A percentile compares a stretch with the other conserved stretches of the same genome.
phyloP scores from a whole-genome alignment of 2,888 invertebrate genomes.

The Electrophaes corylata region DNA sequence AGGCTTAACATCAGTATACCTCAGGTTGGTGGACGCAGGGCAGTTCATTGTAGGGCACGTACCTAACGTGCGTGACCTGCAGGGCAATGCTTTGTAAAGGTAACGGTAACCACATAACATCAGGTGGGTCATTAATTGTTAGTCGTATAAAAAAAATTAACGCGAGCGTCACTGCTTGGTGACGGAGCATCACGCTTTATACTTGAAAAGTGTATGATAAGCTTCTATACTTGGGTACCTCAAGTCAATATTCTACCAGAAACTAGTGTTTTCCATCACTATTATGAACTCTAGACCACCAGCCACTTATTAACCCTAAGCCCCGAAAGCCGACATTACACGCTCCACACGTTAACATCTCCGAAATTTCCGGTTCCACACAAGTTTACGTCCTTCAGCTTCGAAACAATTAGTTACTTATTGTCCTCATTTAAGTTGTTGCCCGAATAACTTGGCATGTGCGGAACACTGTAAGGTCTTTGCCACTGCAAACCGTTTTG shows the following conservation, averaged over 20 bases:
- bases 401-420: conserved; percentile 58
- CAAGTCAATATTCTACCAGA: background rate
- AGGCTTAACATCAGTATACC: no score
- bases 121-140: no score
- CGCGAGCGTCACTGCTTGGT: no score
- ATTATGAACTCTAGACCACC: background rate
- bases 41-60: no score
- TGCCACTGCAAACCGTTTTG: conserved; percentile 8
- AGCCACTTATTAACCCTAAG: conserved; percentile 1
- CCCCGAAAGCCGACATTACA: conserved; percentile 27
- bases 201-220: no score
- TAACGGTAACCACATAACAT: no score
- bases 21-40: no score
- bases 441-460: conserved; percentile 51
- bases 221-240: background rate
- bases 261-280: background rate
- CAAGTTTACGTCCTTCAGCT: conserved; percentile 48
- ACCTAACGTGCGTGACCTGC: no score
- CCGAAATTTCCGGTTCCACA: conserved; percentile 40
- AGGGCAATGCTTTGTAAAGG: no score
- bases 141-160: no score
- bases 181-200: no score
- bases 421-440: conserved; percentile 59
- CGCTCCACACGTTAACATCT: conserved; percentile 36
- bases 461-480: conserved; percentile 39